These are phyloP conservation scores for Lordiphosa stackelbergi DNA, from an alignment of 1,140 invertebrate species.

Conservation along the genomic window DNA sequence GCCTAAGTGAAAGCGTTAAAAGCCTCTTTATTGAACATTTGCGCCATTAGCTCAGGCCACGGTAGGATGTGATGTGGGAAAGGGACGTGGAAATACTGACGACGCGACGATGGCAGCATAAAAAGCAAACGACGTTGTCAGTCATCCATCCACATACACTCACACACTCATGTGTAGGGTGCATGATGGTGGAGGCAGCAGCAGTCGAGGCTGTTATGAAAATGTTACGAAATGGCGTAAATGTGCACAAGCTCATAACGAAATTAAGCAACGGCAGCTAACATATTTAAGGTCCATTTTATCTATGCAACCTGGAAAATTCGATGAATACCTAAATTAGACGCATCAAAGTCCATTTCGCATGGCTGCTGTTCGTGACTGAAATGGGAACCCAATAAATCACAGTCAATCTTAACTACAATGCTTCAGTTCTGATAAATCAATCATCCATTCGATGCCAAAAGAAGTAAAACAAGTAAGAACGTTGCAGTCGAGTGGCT, in stretches of 20 bases:
- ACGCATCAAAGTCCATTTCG: too few species aligned
- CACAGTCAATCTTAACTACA: too few species aligned
- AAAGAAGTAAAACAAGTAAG: too few species aligned
- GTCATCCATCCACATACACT: slow-evolving; percentile 28
- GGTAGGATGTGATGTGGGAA: slow-evolving; percentile 16
- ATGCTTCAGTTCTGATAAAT: too few species aligned
- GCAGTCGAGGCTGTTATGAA: slow-evolving; percentile 54
- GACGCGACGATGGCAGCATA: slow-evolving; percentile 48
- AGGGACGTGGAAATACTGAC: slow-evolving; percentile 20
- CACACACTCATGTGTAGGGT: slow-evolving; percentile 12
- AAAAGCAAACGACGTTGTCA: slow-evolving; percentile 67
- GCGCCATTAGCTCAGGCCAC: slow-evolving; percentile 59
- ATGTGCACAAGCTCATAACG: slow-evolving; percentile 67
- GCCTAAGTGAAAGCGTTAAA: slow-evolving; percentile 46
- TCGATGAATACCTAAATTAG: too few species aligned
- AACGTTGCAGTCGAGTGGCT: too few species aligned
- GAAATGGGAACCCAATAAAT: too few species aligned
- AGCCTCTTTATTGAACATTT: slow-evolving; percentile 75
- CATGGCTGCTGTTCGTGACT: too few species aligned
- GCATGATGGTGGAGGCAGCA: neutral
- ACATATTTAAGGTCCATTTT: neutral
- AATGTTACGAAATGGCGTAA: slow-evolving; percentile 71
- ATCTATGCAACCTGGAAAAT: too few species aligned
- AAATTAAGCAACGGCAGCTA: slow-evolving; percentile 56
- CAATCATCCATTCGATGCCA: too few species aligned